phyloP scores from a whole-genome alignment of 35 echinoderm and acorn worm species.

The Holothuria glaberrima region DNA sequence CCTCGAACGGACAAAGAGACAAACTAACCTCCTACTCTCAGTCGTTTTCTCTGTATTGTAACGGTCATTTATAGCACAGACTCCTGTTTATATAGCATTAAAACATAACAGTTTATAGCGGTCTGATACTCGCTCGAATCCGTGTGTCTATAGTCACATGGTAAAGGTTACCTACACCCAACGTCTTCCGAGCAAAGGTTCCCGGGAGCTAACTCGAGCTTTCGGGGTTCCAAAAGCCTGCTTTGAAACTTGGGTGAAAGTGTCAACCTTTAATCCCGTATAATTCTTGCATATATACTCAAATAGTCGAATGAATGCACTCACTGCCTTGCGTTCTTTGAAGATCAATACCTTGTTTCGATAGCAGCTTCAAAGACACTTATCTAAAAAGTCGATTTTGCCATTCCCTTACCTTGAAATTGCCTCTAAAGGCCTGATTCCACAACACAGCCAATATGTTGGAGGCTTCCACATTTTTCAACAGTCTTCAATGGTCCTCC shows the following conservation, averaged over 20 bases:
- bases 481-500: no score
- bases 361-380: no score
- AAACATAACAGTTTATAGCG: slow-evolving; percentile 10
- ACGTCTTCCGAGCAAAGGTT: not conserved
- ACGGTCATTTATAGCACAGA: slow-evolving; percentile 51
- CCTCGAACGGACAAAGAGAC: slow-evolving; percentile 8
- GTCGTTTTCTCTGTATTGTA: slow-evolving; percentile 37
- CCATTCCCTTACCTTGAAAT: no score
- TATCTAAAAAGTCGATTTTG: no score
- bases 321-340: no score
- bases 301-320: no score
- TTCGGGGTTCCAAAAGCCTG: not conserved
- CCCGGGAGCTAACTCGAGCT: not conserved
- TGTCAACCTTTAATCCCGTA: no score
- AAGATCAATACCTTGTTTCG: no score
- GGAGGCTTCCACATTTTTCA: no score
- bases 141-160: not conserved
- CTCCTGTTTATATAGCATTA: slow-evolving; percentile 21
- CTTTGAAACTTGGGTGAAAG: not conserved
- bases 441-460: no score
- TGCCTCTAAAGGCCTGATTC: no score
- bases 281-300: no score
- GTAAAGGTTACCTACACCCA: not conserved
- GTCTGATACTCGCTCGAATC: not conserved
- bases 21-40: slow-evolving; percentile 9